Evolutionary conservation across 2,888 invertebrate genomes (phyloP), one percentile per base, ranked within the genome.

Genomic region (Watsonalla cultraria): DNA sequence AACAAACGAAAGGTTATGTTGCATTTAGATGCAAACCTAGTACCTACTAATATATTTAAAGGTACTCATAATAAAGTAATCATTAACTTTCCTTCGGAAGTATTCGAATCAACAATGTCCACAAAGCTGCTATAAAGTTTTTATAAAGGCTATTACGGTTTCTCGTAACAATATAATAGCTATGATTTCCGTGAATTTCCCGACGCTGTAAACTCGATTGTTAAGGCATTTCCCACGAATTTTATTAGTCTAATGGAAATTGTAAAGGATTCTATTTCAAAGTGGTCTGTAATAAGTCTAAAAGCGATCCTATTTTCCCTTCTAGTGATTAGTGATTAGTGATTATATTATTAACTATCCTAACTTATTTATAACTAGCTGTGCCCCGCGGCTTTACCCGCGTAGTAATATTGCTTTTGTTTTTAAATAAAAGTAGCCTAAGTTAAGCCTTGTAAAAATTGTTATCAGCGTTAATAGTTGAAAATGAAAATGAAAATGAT

Each of bases 151-250:
- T 53, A 55, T 61, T 60, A 58, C 61, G 57, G 58, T 55, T 53
- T 55, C 55, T 55, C 58, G 57, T 58, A 60, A 65, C 60, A 57
- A 46, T 55, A 51, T 49, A 42, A 58, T 63, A 54, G 59, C 59
- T 51, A 57, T 57, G 60, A 55, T 60, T 56, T 53, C 56, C 62
- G 56, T 53, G 53, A 60, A 58, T 55, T 54, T 61, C 61, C 60
- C 56, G 53, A 46, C 55, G 51, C 49, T 51, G 52, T 61, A 58
- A 65, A 62, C 58, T 59, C 11, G 35, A 52, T 24, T 54, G 57
- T 61, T 52, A 57, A 60, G 52, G 50, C 49, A 51, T 54, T 52
- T 55, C 46, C 49, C 6, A 14, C 8, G 51, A 54, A 55, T 54
- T 53, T 52, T 45, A 56, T 55, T 11, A 51, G 46, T 52, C 48